phyloP scores from a whole-genome alignment of 2,888 invertebrate genomes.

The Rhimphoctona megacephalus region DNA sequence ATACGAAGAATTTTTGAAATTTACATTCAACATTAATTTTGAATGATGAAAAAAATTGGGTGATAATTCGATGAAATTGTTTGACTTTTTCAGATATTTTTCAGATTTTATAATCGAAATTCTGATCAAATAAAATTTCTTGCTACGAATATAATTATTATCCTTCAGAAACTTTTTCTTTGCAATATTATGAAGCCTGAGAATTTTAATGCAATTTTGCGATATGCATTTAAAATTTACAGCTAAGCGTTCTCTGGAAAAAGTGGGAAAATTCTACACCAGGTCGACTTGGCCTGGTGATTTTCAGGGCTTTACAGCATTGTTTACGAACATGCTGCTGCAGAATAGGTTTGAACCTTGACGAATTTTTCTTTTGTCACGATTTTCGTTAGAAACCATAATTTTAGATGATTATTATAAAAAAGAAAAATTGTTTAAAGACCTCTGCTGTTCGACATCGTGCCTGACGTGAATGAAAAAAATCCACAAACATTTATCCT shows the following conservation, averaged over 20 bases:
- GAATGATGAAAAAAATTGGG: too few species aligned
- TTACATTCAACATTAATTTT: too few species aligned
- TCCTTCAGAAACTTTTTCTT: neutral
- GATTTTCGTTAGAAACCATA: neutral
- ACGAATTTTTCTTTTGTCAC: neutral
- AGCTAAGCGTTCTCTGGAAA: constrained; percentile 70
- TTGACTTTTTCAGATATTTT: neutral
- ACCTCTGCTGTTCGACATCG: constrained; percentile 77
- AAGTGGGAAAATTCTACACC: constrained; percentile 73
- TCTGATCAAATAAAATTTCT: neutral
- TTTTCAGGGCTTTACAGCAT: constrained; percentile 68
- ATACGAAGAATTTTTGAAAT: too few species aligned
- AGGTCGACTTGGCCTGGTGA: constrained; percentile 38
- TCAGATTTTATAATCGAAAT: neutral
- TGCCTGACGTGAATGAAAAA: constrained; percentile 74
- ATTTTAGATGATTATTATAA: neutral
- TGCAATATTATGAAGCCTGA: neutral
- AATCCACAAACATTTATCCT: constrained; percentile 71
- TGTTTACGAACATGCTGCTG: constrained; percentile 72
- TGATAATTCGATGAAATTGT: neutral
- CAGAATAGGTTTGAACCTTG: constrained; percentile 71
- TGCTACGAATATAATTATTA: too few species aligned
- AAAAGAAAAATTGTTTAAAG: constrained; percentile 64
- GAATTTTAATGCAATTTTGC: neutral
- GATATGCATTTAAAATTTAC: constrained; percentile 11